A percentile compares a stretch with the other conserved stretches of the same genome.
Evolutionary conservation across 2,797 vertebrate genomes (phyloP).

Genomic region (Pangasius mekongensis): DNA sequence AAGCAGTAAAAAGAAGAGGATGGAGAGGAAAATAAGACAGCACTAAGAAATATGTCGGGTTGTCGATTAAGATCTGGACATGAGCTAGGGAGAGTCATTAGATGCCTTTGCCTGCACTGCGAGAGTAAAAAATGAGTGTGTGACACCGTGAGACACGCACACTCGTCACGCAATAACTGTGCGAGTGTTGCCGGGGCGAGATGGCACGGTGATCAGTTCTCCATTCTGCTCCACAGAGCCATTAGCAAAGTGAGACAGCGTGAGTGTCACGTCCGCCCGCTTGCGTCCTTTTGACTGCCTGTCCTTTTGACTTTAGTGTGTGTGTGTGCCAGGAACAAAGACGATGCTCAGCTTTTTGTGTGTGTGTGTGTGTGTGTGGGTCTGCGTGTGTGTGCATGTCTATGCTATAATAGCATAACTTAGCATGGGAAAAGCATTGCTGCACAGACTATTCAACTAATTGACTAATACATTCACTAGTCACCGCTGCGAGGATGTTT

Average conservation of each 20-base stretch:
- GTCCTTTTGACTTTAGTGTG: slow-evolving; percentile 22
- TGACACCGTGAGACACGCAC: slow-evolving; percentile 15
- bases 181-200: slow-evolving; percentile 69
- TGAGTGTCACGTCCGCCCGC: slow-evolving; percentile 58
- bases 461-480: background rate
- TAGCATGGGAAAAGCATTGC: background rate
- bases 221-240: slow-evolving; percentile 64
- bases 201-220: slow-evolving; percentile 67
- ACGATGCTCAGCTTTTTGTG: background rate
- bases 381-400: slow-evolving; percentile 25
- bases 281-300: slow-evolving; percentile 37
- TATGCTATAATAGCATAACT: background rate
- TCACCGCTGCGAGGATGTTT: background rate
- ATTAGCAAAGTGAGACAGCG: slow-evolving; percentile 61
- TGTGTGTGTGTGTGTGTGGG: slow-evolving; percentile 14
- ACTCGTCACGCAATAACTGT: slow-evolving; percentile 67
- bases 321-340: background rate
- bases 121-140: background rate
- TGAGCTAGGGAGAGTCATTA: slow-evolving; percentile 12
- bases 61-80: slow-evolving; percentile 12
- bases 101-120: background rate
- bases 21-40: slow-evolving; percentile 1
- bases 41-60: background rate
- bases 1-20: background rate
- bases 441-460: background rate